These are phyloP conservation scores for Ctenochaetus hawaiiensis DNA, from an alignment of 2,797 vertebrate species.

Conservation along the genomic window DNA sequence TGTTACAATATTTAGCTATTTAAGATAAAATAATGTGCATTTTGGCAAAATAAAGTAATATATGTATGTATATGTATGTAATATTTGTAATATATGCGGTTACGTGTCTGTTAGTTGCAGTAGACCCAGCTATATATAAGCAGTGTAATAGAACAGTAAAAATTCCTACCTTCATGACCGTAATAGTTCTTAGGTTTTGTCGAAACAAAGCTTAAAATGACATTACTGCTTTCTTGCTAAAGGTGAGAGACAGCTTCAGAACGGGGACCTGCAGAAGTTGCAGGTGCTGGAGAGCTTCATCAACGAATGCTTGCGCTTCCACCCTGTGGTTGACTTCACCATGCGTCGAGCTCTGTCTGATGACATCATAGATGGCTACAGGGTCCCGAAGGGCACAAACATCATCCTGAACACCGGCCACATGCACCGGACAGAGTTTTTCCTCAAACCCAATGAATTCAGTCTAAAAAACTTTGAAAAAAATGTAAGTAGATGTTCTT, in stretches of 20 bases:
- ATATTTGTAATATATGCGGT: no score
- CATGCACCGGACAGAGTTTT: constrained; percentile 94
- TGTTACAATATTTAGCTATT: neutral
- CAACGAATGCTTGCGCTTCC: constrained; percentile 92
- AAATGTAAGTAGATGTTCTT: constrained; percentile 85
- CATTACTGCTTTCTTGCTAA: neutral
- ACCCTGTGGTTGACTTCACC: constrained; percentile 93
- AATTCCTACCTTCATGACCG: neutral
- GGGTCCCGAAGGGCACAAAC: constrained; percentile 93
- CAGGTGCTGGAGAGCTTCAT: constrained; percentile 92
- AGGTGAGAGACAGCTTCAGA: constrained; percentile 89
- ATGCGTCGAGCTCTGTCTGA: constrained; percentile 92
- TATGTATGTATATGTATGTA: no score
- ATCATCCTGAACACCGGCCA: constrained; percentile 94
- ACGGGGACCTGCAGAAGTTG: constrained; percentile 87
- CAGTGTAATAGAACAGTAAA: neutral
- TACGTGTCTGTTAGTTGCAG: no score
- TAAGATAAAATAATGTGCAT: neutral
- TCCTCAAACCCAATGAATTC: constrained; percentile 92
- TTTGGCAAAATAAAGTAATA: neutral
- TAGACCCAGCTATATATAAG: neutral
- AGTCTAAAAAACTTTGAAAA: constrained; percentile 93
- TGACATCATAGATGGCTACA: constrained; percentile 94
- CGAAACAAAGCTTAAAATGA: no score
- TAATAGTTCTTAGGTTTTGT: no score